Conservation (phyloP, 2,888 invertebrate species). For the Drosophila yooni region DNA sequence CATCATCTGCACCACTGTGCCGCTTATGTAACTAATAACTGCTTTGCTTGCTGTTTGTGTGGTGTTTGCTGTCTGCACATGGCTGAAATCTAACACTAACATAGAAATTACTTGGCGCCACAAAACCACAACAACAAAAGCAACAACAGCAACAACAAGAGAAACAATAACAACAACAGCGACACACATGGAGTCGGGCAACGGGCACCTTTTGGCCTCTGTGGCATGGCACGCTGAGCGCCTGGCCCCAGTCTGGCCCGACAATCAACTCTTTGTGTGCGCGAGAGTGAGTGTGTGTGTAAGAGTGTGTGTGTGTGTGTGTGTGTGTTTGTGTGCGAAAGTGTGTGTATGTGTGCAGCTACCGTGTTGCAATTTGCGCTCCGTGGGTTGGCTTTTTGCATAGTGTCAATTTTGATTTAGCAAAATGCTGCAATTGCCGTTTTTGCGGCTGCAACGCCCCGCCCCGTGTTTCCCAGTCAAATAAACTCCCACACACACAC, state of each 20-base stretch:
- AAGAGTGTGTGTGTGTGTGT: slow-evolving; percentile 10
- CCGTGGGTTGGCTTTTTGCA: slow-evolving; percentile 76
- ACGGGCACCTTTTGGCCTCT: slow-evolving; percentile 76
- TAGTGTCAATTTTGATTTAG: slow-evolving; percentile 79
- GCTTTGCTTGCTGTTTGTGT: slow-evolving; percentile 51
- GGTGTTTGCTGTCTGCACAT: slow-evolving; percentile 67
- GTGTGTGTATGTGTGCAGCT: slow-evolving; percentile 42
- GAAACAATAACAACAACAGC: slow-evolving; percentile 10
- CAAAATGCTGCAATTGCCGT: slow-evolving; percentile 66
- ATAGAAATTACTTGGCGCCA: slow-evolving; percentile 73
- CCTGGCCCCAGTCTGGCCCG: slow-evolving; percentile 72
- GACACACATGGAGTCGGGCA: slow-evolving; percentile 48
- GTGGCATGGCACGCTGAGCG: slow-evolving; percentile 73
- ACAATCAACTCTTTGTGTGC: slow-evolving; percentile 39
- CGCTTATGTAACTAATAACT: slow-evolving; percentile 57
- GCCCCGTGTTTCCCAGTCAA: slow-evolving; percentile 2
- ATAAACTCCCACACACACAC: slow-evolving; percentile 46
- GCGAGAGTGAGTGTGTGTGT: slow-evolving; percentile 4
- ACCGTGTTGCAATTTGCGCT: slow-evolving; percentile 69
- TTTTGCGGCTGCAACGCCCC: slow-evolving; percentile 19
- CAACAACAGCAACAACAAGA: slow-evolving; percentile 25
- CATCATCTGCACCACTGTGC: slow-evolving; percentile 47
- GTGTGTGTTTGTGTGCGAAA: background rate
- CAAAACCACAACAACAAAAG: slow-evolving; percentile 45
- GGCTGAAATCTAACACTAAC: slow-evolving; percentile 74